Evolutionary conservation across 2,797 vertebrate species (phyloP).

Genomic region (Falco peregrinus): DNA sequence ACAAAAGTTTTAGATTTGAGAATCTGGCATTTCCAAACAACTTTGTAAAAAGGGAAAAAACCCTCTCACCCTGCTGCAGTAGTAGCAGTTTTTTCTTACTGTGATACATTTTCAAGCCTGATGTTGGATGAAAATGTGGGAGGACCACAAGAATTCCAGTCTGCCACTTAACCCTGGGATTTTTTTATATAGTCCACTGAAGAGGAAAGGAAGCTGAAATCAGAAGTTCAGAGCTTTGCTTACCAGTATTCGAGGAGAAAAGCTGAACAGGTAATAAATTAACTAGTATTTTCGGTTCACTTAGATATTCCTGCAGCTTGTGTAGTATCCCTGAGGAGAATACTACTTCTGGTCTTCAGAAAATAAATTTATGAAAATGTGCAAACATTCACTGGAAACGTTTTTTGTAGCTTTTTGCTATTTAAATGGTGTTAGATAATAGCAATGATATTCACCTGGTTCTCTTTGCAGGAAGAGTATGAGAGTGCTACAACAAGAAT

Average conservation of each 20-base stretch:
- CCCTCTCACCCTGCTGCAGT: neutral
- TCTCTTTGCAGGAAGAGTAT: neutral
- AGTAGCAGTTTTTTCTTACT: neutral
- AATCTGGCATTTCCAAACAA: neutral
- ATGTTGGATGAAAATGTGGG: neutral
- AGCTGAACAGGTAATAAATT: neutral
- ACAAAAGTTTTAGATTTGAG: neutral
- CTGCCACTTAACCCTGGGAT: fast-evolving
- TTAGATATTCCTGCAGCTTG: neutral
- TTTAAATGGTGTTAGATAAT: neutral
- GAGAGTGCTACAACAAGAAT: neutral
- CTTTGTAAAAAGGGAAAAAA: neutral
- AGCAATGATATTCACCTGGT: neutral
- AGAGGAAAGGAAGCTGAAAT: neutral
- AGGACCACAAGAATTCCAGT: neutral
- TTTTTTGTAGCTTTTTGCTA: neutral
- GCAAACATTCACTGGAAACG: neutral
- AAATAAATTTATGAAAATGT: neutral
- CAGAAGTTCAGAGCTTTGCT: neutral
- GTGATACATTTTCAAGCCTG: neutral
- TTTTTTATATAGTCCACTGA: neutral
- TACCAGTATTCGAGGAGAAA: neutral
- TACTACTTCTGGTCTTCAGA: neutral
- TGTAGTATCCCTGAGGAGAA: neutral
- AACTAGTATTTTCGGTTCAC: neutral